Percentiles rank a stretch among this genome's conserved stretches.
These are phyloP conservation scores for Oeneis ivallda DNA, from an alignment of 2,888 invertebrate species.

Conservation along the genomic window DNA sequence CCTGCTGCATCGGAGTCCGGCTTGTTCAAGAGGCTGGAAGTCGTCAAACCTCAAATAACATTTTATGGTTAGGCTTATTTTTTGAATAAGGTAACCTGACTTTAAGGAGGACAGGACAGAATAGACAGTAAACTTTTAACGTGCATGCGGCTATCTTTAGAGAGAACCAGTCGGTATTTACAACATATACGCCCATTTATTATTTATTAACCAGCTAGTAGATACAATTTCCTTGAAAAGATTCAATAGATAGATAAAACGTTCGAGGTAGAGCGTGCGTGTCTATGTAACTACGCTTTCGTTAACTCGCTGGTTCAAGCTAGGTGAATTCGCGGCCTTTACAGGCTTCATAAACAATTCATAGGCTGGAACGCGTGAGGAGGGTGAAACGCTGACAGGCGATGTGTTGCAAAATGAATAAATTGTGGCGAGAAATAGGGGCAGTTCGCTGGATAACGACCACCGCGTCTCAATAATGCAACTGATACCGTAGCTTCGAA, in stretches of 20 bases:
- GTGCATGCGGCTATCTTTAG: constrained; percentile 4
- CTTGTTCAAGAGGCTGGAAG: too few species aligned
- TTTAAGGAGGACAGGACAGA: too few species aligned
- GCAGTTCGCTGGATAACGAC: constrained; percentile 74
- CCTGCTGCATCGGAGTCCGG: too few species aligned
- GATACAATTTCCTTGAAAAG: constrained; percentile 36
- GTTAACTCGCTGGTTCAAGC: constrained; percentile 63
- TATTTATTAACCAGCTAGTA: constrained; percentile 32
- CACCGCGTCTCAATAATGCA: constrained; percentile 72
- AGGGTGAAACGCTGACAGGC: constrained; percentile 73
- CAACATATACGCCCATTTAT: constrained; percentile 27
- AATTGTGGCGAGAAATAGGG: constrained; percentile 79
- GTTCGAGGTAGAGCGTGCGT: constrained; percentile 56
- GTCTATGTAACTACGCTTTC: constrained; percentile 56
- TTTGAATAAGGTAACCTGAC: too few species aligned
- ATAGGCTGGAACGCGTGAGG: constrained; percentile 69
- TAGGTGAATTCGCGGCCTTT: constrained; percentile 76
- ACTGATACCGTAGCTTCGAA: constrained; percentile 45
- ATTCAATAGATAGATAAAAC: constrained; percentile 37
- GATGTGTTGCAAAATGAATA: constrained; percentile 81
- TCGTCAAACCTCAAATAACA: too few species aligned
- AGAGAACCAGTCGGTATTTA: constrained; percentile 22
- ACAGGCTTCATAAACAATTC: constrained; percentile 75
- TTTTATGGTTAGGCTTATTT: too few species aligned
- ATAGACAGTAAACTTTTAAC: not conserved